phyloP scores from a whole-genome alignment of 2,797 vertebrate species.

The Sebastes oblongus region DNA sequence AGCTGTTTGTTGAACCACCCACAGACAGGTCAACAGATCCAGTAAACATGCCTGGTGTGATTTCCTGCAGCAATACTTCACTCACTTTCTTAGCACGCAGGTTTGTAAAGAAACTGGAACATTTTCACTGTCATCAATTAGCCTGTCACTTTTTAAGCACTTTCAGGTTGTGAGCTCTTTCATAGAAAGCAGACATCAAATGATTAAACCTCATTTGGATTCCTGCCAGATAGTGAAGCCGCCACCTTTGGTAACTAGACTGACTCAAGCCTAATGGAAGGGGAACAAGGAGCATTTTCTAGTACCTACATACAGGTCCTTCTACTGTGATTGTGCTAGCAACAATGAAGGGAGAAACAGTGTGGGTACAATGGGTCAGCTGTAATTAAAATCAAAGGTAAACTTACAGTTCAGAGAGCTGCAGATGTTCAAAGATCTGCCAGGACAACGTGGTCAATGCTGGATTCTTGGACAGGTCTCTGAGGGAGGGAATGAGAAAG shows the following conservation, averaged over 20 bases:
- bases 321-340: neutral
- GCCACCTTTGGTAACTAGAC: neutral
- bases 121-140: neutral
- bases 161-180: neutral
- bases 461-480: slow-evolving; percentile 73
- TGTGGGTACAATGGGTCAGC: neutral
- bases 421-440: slow-evolving; percentile 69
- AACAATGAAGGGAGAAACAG: neutral
- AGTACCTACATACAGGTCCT: neutral
- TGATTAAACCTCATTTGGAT: no score
- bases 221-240: neutral
- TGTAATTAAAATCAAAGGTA: neutral
- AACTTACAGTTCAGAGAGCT: slow-evolving; percentile 73
- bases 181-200: neutral
- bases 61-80: neutral
- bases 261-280: neutral
- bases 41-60: neutral
- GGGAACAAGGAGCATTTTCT: neutral
- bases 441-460: slow-evolving; percentile 64
- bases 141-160: neutral
- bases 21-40: neutral
- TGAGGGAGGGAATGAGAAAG: slow-evolving; percentile 19
- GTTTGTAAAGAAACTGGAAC: neutral
- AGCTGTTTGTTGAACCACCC: neutral
- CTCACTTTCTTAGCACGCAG: neutral